Evolutionary conservation across 2,888 invertebrate genomes (phyloP), one percentile per base, ranked within the genome.

Genomic region (Drosophila putrida): DNA sequence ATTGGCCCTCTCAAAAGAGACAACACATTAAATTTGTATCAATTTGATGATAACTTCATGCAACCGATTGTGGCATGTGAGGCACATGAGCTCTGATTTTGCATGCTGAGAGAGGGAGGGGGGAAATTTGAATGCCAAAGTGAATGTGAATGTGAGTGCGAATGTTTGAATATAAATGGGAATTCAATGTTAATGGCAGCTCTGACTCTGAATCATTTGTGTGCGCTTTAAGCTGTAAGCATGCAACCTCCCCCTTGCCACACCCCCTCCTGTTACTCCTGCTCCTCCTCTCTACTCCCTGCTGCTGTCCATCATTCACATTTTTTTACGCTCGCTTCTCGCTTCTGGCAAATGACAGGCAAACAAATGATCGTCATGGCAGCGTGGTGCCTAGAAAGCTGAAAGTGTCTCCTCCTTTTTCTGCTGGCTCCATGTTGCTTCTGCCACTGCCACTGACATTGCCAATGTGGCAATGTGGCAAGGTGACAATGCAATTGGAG

Each of bases 121-220:
- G 20, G 20, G 38, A 39, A 49, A 20, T 54, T 43, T n/a, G 54
- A 43, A 55, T 38, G 8, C 20, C 2, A 39, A 6, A 3, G 8
- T 39, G 55, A 13, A 6, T 31, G 25, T n/a, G 47, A 65, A 61
- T 20, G 20, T 20, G 20, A 20, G 20, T 20, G 20, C 20, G 20
- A 20, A n/a, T n/a, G 20, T 20, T 20, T 31, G 31, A 31, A 60
- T 63, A 57, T 33, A 43, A 72, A 72, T 60, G 71, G 57, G 41
- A 47, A 67, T 57, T 61, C 57, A 61, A 72, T 71, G 73, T 49
- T 67, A 71, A 71, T 72, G 61, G 67, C 73, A 72, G 55, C 35
- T 43, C 36, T 51, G 51, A 36, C 35, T n/a, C n/a, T n/a, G 59
- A 11, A 50, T 50, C 59, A 50, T 50, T 59, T 50, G 49, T 41